Evolutionary conservation across 2,797 vertebrate species (phyloP), one percentile per base, ranked within the genome.

Genomic region (Siniperca obscura): DNA sequence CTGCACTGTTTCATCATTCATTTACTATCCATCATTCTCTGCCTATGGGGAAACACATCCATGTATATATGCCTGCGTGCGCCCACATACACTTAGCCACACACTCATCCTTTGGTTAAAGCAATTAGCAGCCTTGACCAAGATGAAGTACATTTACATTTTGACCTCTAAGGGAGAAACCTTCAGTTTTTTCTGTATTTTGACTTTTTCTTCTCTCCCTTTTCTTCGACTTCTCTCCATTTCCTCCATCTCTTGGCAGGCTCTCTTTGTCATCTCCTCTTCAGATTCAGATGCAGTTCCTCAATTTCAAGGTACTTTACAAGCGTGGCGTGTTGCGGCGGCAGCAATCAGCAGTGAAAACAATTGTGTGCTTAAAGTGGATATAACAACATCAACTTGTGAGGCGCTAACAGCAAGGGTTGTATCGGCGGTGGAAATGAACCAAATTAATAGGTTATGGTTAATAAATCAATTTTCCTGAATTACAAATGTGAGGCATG

Each of bases 281-380:
- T 87, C 70, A 53, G 83, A 89, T 90, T 93, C 55, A 59, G 83
- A 89, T 82, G 85, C 72, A 70, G 55, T 84, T 83, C 61, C 82
- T 90, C 81, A 85, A 91, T 93, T 94, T 94, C 92, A 92, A 90
- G 93, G 88, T 85, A 62, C 88, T 93, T 93, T 91, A 87, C 74
- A 81, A 90, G 86, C 85, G 57, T 89, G 75, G 83, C 82, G 27
- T 53, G 86, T 84, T 74, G 85, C 60, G 5, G 65, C 74, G 44
- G 70, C 75, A 80, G 73, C 88, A 92, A 90, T 92, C 89, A 87
- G 81, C 69, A 10, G 60, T 57, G 70, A 87, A 94, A 92, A 92
- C 88, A 91, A 91, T 85, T 73, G 82, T 66, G 70, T 59, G 66
- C 82, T 87, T 86, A 78, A 93, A 91, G 84, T 82, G 66, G 80